Base-by-base conservation (phyloP, 2,888 invertebrate genomes). In the Rosalia funebris region DNA sequence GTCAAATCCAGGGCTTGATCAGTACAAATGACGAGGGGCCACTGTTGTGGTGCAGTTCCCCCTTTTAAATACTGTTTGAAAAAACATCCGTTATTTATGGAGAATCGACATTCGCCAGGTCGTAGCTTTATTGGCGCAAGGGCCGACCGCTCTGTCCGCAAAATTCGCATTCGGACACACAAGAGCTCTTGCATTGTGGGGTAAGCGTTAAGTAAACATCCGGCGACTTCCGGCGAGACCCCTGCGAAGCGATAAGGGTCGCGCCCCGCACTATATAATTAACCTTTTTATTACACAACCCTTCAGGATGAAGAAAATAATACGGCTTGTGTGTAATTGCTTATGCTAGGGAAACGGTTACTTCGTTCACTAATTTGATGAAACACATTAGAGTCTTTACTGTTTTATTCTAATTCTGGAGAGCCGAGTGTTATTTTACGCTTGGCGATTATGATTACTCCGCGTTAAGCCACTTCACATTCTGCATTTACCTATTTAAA, bases 241-340 rank as follows among this genome's bases (percentile, higher is more conserved):
- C 17, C 42, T 10, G 31, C 15, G 44, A 14, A 32, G 34, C 41
- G 25, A 67, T 65, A 65, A 70, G 75, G 75, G 72, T 71, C 69
- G 71, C 72, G 70, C 75, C 72, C 73, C 72, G 70, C 75, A 71
- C 73, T 73, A 70, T 76, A 77, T 75, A 77, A 77, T 77, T 77
- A 77, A 76, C 76, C 77, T 77, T 77, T 77, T 77, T 77, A 77
- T 77, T 75, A 74, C 70, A 62, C 75, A 75, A 76, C 76, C 77
- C 76, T 77, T 77, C 75, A 75, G 74, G 76, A 75, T 72, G 75
- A 76, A 76, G 76, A 77, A 76, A 77, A 77, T 77, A 71, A 70
- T 70, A 69, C 70, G 60, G 67, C 65, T 66, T 59, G 63, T 68
- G 67, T 69, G 71, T 75, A 76, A 76, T 74, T 77, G 77, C 75